Conservation (phyloP, 2,888 invertebrate genomes). For the Agrotis clavis region DNA sequence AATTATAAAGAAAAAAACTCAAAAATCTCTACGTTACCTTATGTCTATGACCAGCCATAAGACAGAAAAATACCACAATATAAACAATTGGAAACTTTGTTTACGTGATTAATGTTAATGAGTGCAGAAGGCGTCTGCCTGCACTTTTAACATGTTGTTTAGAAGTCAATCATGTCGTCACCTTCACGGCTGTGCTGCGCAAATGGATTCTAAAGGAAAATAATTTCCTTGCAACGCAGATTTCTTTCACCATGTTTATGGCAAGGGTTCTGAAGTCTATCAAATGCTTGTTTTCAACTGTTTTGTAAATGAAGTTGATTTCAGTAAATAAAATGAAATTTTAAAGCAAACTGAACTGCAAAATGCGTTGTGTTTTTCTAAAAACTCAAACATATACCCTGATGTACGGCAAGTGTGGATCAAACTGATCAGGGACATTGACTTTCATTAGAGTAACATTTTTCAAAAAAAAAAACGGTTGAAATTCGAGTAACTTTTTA, state of each 20-base stretch:
- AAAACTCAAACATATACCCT: background rate
- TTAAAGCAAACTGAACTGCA: background rate
- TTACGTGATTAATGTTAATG: conserved; percentile 22
- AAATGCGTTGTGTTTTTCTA: background rate
- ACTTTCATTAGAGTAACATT: too few relatives aligned
- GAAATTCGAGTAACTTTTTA: too few relatives aligned
- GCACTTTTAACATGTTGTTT: conserved; percentile 40
- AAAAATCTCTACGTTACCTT: too few relatives aligned
- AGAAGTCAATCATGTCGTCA: conserved; percentile 46
- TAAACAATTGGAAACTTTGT: conserved; percentile 8
- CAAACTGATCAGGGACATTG: too few relatives aligned
- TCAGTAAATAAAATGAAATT: background rate
- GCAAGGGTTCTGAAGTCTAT: conserved; percentile 7
- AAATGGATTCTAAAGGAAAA: conserved; percentile 61
- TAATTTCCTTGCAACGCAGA: conserved; percentile 65
- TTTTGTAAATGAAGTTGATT: background rate
- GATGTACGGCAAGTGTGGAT: too few relatives aligned
- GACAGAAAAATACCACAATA: background rate
- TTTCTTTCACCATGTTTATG: conserved; percentile 64
- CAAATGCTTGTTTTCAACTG: background rate
- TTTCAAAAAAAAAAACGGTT: too few relatives aligned
- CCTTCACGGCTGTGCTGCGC: conserved; percentile 38
- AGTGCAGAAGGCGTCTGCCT: conserved; percentile 29
- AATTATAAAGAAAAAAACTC: too few relatives aligned
- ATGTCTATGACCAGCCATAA: too few relatives aligned